Evolutionary conservation across 2,888 invertebrate genomes (phyloP), one percentile per base, ranked within the genome.

Genomic region (Nephrotoma flavescens): DNA sequence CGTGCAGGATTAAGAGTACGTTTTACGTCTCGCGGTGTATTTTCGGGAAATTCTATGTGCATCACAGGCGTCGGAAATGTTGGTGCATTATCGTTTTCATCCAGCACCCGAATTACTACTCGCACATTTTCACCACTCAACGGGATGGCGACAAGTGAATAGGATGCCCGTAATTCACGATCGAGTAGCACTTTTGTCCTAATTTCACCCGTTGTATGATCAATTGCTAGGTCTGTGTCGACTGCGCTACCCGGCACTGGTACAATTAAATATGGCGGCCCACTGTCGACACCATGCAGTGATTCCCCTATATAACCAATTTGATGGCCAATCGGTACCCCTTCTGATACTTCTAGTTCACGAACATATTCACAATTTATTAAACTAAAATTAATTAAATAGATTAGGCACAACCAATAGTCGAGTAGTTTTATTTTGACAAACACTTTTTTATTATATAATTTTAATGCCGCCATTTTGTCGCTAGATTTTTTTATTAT

Each of bases 61-160:
- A 97, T 96, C 87, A 95, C 92, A 0, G 95, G 93, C 15, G 95
- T 94, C 1, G 97, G 96, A 92, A 99, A 99, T 12, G 94, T 95
- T 0, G 99, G 99, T 3, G 97, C 95, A 92, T 99, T 98, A 91
- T 99, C 99, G 91, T 99, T 99, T 91, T 98, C 98, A 91, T 99
- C 99, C 85, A 95, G 93, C 7, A 99, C 97, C 88, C 95, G 95
- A 88, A 99, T 96, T 85, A 96, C 94, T 4, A 98, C 97, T 86
- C 96, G 95, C 86, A 98, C 95, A 90, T 97, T 96, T 89, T 96
- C 95, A n/a, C 96, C 96, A 89, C 95, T 96, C 85, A 96, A 94
- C 0, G 98, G 97, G 87, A 98, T 96, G 44, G 98, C 98, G 86
- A 97, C 97, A 88, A 99, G 93, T 83, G 96, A 97, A 91, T 99